phyloP scores from a whole-genome alignment of 2,797 vertebrate genomes.

The Syngnathus rostellatus region DNA sequence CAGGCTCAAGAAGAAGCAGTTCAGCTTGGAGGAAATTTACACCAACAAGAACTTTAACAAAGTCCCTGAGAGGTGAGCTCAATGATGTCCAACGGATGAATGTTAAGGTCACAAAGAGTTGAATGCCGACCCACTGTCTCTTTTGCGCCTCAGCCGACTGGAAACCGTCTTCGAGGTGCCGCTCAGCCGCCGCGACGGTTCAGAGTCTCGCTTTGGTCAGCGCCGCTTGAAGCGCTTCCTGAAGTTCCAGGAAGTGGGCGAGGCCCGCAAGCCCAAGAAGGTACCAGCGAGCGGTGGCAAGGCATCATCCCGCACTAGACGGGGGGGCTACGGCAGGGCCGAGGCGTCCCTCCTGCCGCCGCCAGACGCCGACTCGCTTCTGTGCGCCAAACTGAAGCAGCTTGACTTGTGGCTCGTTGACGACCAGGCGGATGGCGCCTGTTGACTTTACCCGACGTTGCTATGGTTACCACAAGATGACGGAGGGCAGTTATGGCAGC shows the following conservation, averaged over 20 bases:
- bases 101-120: no score
- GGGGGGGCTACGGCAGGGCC: conserved; percentile 47
- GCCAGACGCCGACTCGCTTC: conserved; percentile 64
- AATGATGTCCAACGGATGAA: no score
- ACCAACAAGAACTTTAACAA: conserved; percentile 87
- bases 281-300: conserved; percentile 52
- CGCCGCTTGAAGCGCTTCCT: conserved; percentile 76
- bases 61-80: conserved; percentile 76
- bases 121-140: not conserved
- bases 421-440: conserved; percentile 48
- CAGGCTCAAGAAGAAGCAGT: conserved; percentile 86
- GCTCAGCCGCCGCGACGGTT: conserved; percentile 72
- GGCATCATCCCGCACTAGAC: conserved; percentile 45
- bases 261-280: conserved; percentile 69
- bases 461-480: not conserved
- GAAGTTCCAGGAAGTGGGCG: conserved; percentile 75
- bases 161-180: conserved; percentile 88
- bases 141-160: conserved; percentile 65
- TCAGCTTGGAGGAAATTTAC: conserved; percentile 89
- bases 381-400: conserved; percentile 68
- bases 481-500: conserved; percentile 32
- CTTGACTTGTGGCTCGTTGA: conserved; percentile 57
- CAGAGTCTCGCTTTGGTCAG: conserved; percentile 73
- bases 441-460: not conserved
- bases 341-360: conserved; percentile 11